A percentile compares a stretch with the other conserved stretches of the same genome.
phyloP scores from a whole-genome alignment of 2,888 invertebrate genomes.

The Andrena camellia region DNA sequence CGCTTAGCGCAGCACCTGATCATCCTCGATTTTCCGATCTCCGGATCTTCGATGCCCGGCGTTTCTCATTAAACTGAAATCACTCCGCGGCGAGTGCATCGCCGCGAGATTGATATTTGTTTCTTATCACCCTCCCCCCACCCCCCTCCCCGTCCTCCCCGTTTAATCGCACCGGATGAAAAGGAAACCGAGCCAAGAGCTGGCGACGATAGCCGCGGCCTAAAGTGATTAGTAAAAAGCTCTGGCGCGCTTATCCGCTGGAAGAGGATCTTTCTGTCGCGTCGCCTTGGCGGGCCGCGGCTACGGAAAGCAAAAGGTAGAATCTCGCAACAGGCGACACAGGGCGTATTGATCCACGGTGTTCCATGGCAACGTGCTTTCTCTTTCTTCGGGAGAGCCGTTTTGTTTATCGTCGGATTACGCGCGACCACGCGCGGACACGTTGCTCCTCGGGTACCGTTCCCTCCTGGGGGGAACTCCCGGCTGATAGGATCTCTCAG shows the following conservation, averaged over 20 bases:
- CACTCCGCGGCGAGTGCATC: neutral
- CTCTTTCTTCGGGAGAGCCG: conserved; percentile 34
- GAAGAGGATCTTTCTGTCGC: conserved; percentile 9
- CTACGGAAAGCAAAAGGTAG: conserved; percentile 45
- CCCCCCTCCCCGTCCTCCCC: neutral
- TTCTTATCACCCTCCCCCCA: neutral
- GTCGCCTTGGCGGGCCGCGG: conserved; percentile 1
- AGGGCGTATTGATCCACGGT: conserved; percentile 43
- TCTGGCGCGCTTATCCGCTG: neutral
- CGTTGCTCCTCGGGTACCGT: neutral
- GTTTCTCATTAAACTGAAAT: neutral
- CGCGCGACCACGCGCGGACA: neutral
- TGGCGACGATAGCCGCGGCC: neutral
- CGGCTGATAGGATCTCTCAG: neutral
- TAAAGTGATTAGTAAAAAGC: conserved; percentile 35
- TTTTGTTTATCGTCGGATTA: conserved; percentile 23
- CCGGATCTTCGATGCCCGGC: neutral
- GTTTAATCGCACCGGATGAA: conserved; percentile 38
- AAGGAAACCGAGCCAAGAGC: neutral
- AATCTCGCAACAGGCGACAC: conserved; percentile 55
- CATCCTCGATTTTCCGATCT: neutral
- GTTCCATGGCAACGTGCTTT: conserved; percentile 41
- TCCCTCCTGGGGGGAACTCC: neutral
- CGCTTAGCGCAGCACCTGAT: neutral
- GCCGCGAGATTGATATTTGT: conserved; percentile 16